Percentiles rank a stretch among this genome's conserved stretches.
phyloP scores from a whole-genome alignment of 2,113 vertebrate genomes.

The Macaca fascicularis region DNA sequence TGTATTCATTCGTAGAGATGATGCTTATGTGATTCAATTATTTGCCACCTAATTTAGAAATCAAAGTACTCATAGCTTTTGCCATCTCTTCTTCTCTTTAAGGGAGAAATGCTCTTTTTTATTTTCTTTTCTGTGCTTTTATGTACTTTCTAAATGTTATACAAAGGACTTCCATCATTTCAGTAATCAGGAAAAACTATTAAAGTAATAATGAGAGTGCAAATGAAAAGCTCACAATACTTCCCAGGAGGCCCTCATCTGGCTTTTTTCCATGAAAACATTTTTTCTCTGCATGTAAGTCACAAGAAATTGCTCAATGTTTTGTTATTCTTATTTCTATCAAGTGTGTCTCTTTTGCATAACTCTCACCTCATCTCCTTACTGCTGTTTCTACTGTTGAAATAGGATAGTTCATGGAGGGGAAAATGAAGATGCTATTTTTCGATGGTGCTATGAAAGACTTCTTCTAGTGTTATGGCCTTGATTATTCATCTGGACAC shows the following conservation, averaged over 20 bases:
- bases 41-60: not conserved
- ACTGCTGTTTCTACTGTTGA: not conserved
- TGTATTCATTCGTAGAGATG: not conserved
- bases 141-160: conserved; percentile 41
- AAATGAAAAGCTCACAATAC: conserved; percentile 15
- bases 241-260: not conserved
- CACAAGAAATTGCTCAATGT: not conserved
- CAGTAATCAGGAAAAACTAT: conserved; percentile 46
- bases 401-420: not conserved
- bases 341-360: not conserved
- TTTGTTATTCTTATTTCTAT: not conserved
- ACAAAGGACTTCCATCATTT: conserved; percentile 15
- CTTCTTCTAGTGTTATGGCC: not conserved
- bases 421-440: not conserved
- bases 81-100: not conserved
- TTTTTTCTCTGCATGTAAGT: conserved; percentile 32
- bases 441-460: not conserved
- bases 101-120: not conserved
- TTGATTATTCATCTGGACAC: not conserved
- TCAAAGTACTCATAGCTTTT: not conserved
- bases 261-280: conserved; percentile 37
- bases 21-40: conserved; percentile 1
- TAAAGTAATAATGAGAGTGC: conserved; percentile 42
- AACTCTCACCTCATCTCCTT: not conserved
- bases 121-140: conserved; percentile 41